Base-by-base conservation (phyloP, 2,797 vertebrate species). In the Cyprinella venusta region DNA sequence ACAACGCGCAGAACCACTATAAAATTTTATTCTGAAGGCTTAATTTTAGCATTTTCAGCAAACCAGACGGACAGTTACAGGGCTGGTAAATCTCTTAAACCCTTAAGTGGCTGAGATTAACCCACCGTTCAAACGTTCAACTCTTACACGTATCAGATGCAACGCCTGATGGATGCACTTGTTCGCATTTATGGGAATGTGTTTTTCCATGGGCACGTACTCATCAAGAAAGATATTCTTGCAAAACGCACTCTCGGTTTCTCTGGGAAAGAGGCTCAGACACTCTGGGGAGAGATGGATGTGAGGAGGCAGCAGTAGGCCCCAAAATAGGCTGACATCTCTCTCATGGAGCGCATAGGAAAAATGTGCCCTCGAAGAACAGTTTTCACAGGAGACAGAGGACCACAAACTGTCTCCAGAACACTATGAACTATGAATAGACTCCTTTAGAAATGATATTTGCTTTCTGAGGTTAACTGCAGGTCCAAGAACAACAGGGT, bases 211-310 rank as follows among this genome's bases (percentile, higher is more conserved):
- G 24, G 54, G 78, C 24, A 80, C 3, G n/a, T 26, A 77, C 21
- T 69, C 64, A 67, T 67, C 48, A 21, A 75, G 9, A 21, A 38
- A 45, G n/a, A 81, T 74, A 74, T 74, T 64, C 38, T 61, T 71
- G 16, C 82, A 84, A 61, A 56, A 84, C 7, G n/a, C 74, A 79
- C 76, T 30, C 61, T 61, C 2, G 33, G 69, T 50, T 86, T 91
- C 84, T 91, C 92, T 95, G 94, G 92, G 94, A 94, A 95, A 88
- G 76, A 90, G 88, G 86, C 74, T 82, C 79, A 89, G 88, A 90
- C 91, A 85, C 92, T 92, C 91, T 83, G 26, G 89, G 92, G 92
- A 93, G 91, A 91, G 87, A 56, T 88, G 87, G 79, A 88, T 92
- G 90, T 89, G 88, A 91, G 91, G 90, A 89, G 76, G 78, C 90